These are phyloP conservation scores for Charina bottae DNA, from an alignment of 2,113 vertebrate species.

Conservation along the genomic window DNA sequence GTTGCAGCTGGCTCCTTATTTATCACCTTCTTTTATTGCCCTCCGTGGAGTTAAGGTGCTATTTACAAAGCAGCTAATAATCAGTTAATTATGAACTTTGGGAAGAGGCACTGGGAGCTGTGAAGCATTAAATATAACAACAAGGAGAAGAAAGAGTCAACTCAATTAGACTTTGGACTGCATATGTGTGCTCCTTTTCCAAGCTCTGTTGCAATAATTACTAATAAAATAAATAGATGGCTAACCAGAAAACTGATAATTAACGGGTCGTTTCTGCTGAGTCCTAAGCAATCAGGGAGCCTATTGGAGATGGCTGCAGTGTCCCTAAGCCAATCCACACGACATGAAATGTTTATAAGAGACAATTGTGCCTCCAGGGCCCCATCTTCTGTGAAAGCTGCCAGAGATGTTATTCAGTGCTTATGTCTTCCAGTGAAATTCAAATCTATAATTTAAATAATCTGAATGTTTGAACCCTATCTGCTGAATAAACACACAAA, in stretches of 20 bases:
- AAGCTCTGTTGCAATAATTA: slow-evolving; percentile 84
- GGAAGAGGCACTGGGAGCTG: slow-evolving; percentile 73
- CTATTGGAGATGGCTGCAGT: slow-evolving; percentile 66
- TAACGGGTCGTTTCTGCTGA: slow-evolving; percentile 85
- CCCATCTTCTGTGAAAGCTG: slow-evolving; percentile 82
- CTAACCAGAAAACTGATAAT: slow-evolving; percentile 88
- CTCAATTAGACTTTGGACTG: slow-evolving; percentile 83
- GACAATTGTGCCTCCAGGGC: slow-evolving; percentile 84
- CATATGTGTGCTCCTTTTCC: slow-evolving; percentile 71
- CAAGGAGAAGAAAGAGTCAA: slow-evolving; percentile 58
- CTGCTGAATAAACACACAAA: slow-evolving; percentile 93
- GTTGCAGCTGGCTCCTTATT: slow-evolving; percentile 80
- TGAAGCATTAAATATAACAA: slow-evolving; percentile 78
- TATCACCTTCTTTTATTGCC: slow-evolving; percentile 82
- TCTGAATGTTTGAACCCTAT: slow-evolving; percentile 94
- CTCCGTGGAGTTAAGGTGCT: slow-evolving; percentile 76
- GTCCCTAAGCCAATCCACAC: slow-evolving; percentile 76
- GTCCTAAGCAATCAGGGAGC: slow-evolving; percentile 69
- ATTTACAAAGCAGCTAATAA: slow-evolving; percentile 81
- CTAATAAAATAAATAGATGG: slow-evolving; percentile 89
- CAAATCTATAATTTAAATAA: slow-evolving; percentile 96
- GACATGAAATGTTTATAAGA: slow-evolving; percentile 85
- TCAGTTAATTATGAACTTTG: slow-evolving; percentile 88
- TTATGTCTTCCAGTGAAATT: slow-evolving; percentile 89
- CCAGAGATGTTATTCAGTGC: slow-evolving; percentile 87